Percentiles rank a stretch among this genome's conserved stretches.
Conservation (phyloP, 2,113 vertebrate genomes). For the Limnothrissa miodon region DNA sequence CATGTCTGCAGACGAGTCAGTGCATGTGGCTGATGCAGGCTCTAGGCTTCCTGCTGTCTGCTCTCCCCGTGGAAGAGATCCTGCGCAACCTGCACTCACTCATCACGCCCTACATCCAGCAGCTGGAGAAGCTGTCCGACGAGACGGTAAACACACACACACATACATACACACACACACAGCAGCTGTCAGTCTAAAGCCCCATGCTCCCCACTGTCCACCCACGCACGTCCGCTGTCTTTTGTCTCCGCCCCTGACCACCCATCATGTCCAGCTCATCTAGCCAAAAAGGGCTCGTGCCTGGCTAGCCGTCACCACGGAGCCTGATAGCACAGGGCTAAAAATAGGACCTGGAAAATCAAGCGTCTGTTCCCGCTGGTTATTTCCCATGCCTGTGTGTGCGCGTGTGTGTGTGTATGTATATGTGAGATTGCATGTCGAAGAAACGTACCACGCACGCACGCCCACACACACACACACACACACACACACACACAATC, state of each 20-base stretch:
- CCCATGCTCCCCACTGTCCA: background rate
- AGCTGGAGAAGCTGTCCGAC: constrained; percentile 93
- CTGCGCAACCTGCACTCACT: constrained; percentile 95
- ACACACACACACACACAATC: background rate
- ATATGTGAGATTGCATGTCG: no score
- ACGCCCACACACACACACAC: constrained; percentile 1
- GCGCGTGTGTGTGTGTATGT: no score
- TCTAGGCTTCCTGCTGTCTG: constrained; percentile 94
- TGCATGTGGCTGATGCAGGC: constrained; percentile 99
- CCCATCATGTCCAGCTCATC: background rate
- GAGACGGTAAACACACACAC: constrained; percentile 79
- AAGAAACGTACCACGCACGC: background rate
- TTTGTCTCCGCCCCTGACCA: background rate
- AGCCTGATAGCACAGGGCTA: background rate
- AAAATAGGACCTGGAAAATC: constrained; percentile 10
- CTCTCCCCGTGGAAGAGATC: constrained; percentile 95
- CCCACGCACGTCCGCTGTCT: background rate
- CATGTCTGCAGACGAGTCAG: constrained; percentile 87
- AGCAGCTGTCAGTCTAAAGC: background rate
- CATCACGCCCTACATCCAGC: constrained; percentile 98
- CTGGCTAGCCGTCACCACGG: constrained; percentile 1
- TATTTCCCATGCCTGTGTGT: background rate
- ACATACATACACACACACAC: background rate
- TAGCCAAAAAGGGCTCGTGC: background rate
- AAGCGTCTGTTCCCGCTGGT: constrained; percentile 7